Base-by-base conservation (phyloP, 2,797 vertebrate genomes). In the Microctenopoma lineatum region DNA sequence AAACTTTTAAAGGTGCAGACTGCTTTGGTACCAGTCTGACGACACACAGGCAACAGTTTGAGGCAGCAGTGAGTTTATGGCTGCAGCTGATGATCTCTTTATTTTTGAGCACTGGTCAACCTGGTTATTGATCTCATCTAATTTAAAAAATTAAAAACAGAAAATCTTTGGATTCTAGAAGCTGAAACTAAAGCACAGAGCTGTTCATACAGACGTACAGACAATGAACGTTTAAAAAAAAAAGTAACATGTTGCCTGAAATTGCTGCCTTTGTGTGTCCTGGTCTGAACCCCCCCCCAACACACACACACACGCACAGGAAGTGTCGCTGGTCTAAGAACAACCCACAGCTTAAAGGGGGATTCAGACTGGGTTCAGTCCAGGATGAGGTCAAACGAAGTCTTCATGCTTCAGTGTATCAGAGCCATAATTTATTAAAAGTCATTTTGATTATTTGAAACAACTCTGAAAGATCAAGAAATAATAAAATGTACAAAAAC, bases 351-450 rank as follows among this genome's bases (percentile, higher is more conserved):
- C 62, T 60, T 51, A 38, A 9, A 10, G 14, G 50, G 63, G 75
- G 72, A 21, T 66, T 74, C 70, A 72, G 50, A 78, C 69, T 59
- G 34, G 68, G 62, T 63, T 46, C 59, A 55, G 68, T 27, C 52
- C 59, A 56, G 51, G 38, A 58, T 21, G 32, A 73, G 10, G 64
- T 82, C 66, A 73, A 64, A 63, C 64, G 58, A 74, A 70, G 82
- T 85, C 79, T 81, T 82, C 55, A 75, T 77, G 69, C 55, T 56
- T 44, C 73, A 58, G 62, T 89, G 80, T 82, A 75, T 79, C 78
- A 75, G 83, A 93, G 90, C 85, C 90, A 89, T 89, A 87, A 84
- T 88, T 80, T 75, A 81, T 87, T 89, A 42, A 83, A 76, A 71
- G 60, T 90, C 61, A 51, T 83, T 92, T 87, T 81, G 72, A 83